Evolutionary conservation across 2,797 vertebrate species (phyloP).

Genomic region (Zalophus californianus): DNA sequence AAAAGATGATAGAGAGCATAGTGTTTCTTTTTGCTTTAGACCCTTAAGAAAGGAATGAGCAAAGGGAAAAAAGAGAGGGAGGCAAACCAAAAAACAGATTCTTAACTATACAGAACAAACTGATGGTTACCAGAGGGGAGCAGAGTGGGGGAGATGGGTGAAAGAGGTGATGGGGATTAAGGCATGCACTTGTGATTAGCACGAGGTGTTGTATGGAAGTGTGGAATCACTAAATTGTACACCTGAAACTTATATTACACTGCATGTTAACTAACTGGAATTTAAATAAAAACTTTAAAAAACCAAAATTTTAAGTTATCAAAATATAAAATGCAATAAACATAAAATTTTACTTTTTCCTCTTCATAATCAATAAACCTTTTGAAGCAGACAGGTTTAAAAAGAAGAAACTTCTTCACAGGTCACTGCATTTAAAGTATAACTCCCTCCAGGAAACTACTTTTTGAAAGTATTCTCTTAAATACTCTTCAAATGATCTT

Average conservation of each 20-base stretch:
- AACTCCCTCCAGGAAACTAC: neutral
- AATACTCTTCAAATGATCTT: neutral
- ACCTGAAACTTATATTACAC: neutral
- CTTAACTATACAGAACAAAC: neutral
- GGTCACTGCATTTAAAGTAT: neutral
- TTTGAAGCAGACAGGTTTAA: conserved; percentile 10
- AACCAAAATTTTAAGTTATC: neutral
- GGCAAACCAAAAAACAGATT: neutral
- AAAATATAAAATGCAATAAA: conserved; percentile 52
- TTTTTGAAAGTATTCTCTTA: neutral
- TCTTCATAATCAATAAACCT: neutral
- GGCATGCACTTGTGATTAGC: neutral
- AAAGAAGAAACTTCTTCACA: neutral
- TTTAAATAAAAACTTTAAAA: neutral
- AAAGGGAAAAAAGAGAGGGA: neutral
- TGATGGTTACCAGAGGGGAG: neutral
- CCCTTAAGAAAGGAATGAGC: neutral
- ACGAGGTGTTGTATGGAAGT: neutral
- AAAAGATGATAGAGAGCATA: neutral
- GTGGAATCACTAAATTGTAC: neutral
- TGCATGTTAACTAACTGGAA: neutral
- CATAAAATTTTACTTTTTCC: neutral
- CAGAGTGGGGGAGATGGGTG: neutral
- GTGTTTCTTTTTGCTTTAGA: neutral
- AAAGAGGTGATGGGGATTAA: neutral